Evolutionary conservation across 2,113 vertebrate species (phyloP).

Genomic region (Acanthisitta chloris): DNA sequence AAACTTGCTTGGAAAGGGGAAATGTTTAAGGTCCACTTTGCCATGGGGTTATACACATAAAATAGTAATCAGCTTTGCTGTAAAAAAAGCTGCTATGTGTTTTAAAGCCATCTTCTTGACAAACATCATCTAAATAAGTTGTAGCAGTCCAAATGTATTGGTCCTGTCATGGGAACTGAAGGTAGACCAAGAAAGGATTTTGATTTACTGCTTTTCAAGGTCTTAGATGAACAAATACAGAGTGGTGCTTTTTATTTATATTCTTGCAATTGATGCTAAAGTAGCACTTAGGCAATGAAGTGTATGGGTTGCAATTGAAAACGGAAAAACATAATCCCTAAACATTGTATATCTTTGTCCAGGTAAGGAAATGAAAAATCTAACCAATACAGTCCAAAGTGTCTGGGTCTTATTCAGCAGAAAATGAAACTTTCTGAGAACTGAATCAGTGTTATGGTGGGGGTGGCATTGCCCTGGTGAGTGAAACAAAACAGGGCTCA

Average conservation of each 20-base stretch:
- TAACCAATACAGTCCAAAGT: conserved; percentile 1
- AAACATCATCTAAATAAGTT: conserved; percentile 60
- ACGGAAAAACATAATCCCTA: conserved; percentile 44
- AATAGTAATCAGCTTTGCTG: conserved; percentile 45
- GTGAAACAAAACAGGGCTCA: background rate
- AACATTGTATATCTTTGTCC: conserved; percentile 60
- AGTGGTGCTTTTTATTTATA: conserved; percentile 65
- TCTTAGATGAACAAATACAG: conserved; percentile 63
- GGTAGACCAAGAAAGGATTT: conserved; percentile 44
- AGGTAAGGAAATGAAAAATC: conserved; percentile 62
- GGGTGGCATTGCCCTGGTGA: background rate
- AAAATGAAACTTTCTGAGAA: conserved; percentile 28
- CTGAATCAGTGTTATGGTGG: background rate
- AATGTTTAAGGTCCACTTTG: conserved; percentile 20
- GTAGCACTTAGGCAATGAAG: conserved; percentile 65
- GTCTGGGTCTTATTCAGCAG: conserved; percentile 32
- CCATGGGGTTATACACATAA: conserved; percentile 11
- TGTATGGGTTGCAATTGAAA: conserved; percentile 58
- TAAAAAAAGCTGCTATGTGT: conserved; percentile 22
- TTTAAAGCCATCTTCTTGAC: conserved; percentile 60
- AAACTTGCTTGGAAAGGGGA: background rate
- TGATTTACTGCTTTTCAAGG: conserved; percentile 70
- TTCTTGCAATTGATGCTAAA: conserved; percentile 65
- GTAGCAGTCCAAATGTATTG: conserved; percentile 61
- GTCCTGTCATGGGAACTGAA: conserved; percentile 56